Percentiles rank a stretch among this genome's conserved stretches.
Evolutionary conservation across 2,888 invertebrate genomes (phyloP).

Genomic region (Cantharis rustica): DNA sequence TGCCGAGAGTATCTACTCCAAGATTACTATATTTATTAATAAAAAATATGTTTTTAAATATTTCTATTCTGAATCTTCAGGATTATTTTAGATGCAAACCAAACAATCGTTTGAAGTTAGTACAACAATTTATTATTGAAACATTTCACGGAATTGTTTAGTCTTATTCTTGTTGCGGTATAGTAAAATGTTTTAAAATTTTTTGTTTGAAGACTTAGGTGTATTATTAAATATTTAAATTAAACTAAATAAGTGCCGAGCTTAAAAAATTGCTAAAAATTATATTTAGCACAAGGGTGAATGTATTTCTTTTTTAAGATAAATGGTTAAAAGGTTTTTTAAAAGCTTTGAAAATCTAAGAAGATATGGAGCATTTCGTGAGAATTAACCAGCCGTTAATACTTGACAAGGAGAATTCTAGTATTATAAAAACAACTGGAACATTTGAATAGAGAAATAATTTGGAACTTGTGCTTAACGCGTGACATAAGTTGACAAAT

Average conservation of each 20-base stretch:
- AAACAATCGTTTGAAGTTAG: neutral
- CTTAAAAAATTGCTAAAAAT: conserved; percentile 4
- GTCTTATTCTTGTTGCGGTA: neutral
- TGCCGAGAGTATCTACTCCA: too few species aligned
- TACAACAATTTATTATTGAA: neutral
- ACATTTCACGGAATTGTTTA: neutral
- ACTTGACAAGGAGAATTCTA: conserved; percentile 16
- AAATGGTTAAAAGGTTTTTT: conserved; percentile 20
- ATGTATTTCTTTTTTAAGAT: conserved; percentile 19
- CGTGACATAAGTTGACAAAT: neutral
- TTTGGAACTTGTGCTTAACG: neutral
- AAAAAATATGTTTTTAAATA: neutral
- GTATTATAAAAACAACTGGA: conserved; percentile 15
- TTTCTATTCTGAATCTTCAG: neutral
- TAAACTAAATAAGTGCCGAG: neutral
- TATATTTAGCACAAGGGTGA: conserved; percentile 26
- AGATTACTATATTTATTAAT: neutral
- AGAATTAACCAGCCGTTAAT: conserved; percentile 19
- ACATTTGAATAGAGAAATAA: conserved; percentile 9
- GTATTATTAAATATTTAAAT: neutral
- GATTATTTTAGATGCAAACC: neutral
- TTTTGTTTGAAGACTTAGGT: neutral
- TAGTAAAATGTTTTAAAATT: neutral
- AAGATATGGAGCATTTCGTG: conserved; percentile 25
- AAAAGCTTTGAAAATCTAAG: conserved; percentile 20